Evolutionary conservation across 2,113 vertebrate genomes (phyloP).

Genomic region (Chiloscyllium plagiosum): DNA sequence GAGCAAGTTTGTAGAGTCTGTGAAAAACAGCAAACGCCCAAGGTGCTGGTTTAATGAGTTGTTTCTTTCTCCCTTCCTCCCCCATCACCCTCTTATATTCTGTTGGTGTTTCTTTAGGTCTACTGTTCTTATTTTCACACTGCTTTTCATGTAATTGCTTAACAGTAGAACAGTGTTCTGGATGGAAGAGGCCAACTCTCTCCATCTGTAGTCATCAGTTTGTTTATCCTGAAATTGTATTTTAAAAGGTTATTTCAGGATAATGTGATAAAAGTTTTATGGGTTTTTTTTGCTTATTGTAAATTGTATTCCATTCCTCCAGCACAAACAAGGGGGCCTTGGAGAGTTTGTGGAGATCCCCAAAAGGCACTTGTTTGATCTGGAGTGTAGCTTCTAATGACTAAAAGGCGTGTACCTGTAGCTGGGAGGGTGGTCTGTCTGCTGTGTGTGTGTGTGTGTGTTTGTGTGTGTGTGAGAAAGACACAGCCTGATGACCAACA

Average conservation of each 20-base stretch:
- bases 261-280: background rate
- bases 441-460: background rate
- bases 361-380: background rate
- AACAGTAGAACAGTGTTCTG: background rate
- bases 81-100: background rate
- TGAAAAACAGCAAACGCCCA: conserved; percentile 22
- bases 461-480: no score
- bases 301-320: background rate
- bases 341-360: background rate
- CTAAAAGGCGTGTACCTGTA: background rate
- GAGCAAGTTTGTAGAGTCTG: conserved; percentile 16
- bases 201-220: background rate
- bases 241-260: background rate
- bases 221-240: background rate
- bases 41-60: conserved; percentile 25
- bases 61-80: background rate
- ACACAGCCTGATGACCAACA: background rate
- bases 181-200: background rate
- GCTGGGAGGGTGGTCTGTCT: background rate
- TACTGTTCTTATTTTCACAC: background rate
- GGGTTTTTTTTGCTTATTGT: background rate
- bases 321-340: background rate
- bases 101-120: background rate
- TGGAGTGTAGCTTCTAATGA: background rate
- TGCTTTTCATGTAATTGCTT: background rate